A percentile compares a stretch with the other conserved stretches of the same genome.
phyloP scores from a whole-genome alignment of 1,140 invertebrate genomes.

The Magallana angulata region DNA sequence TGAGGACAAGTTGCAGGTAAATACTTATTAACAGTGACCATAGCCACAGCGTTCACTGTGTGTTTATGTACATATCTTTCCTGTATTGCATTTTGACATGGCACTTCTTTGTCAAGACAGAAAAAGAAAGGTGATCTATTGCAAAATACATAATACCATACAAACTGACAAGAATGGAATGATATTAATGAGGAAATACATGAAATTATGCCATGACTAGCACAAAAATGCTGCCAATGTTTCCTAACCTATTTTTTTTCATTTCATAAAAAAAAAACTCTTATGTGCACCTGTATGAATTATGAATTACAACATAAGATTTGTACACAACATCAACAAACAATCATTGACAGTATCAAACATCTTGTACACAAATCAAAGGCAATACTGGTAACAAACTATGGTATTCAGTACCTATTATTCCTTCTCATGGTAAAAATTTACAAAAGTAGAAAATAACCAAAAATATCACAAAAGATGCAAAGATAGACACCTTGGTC shows the following conservation, averaged over 20 bases:
- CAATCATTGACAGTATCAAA: too few species aligned
- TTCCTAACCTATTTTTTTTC: too few species aligned
- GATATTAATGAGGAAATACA: not conserved
- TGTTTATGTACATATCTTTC: not conserved
- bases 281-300: too few species aligned
- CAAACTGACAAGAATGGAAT: not conserved
- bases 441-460: conserved; percentile 27
- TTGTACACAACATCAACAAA: not conserved
- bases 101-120: not conserved
- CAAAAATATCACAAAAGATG: conserved; percentile 33
- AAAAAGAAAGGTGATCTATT: not conserved
- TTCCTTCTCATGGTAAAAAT: not conserved
- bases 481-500: not conserved
- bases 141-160: not conserved
- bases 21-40: too few species aligned
- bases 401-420: too few species aligned
- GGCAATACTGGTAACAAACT: not conserved
- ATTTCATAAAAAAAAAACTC: too few species aligned
- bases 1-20: too few species aligned
- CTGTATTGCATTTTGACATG: conserved; percentile 5
- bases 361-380: not conserved
- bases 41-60: too few species aligned
- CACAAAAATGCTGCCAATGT: not conserved
- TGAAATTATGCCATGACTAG: not conserved
- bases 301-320: too few species aligned